These are phyloP conservation scores for Smithornis capensis DNA, from an alignment of 2,113 vertebrate genomes.

Conservation along the genomic window DNA sequence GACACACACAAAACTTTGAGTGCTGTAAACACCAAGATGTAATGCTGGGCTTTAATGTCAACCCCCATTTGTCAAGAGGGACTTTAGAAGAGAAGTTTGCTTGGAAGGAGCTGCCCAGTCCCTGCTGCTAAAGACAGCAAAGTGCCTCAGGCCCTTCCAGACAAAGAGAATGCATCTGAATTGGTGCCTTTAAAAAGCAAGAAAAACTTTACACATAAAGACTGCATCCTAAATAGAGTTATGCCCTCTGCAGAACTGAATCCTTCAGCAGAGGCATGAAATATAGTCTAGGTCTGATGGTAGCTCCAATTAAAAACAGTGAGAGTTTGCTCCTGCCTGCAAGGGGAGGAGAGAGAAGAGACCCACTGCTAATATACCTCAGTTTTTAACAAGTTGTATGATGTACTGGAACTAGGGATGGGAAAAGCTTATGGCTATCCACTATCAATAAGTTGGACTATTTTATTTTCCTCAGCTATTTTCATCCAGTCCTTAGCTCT, in stretches of 20 bases:
- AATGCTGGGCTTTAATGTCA: not conserved
- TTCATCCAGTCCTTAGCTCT: not conserved
- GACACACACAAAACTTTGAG: not conserved
- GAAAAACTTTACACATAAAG: not conserved
- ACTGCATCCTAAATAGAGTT: not conserved
- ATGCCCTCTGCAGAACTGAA: not conserved
- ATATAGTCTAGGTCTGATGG: not conserved
- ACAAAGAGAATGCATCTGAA: not conserved
- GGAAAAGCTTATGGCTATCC: not conserved
- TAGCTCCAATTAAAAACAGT: not conserved
- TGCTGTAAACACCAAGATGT: accelerated
- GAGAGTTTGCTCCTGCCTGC: not conserved
- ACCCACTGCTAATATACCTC: not conserved
- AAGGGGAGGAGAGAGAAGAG: not conserved
- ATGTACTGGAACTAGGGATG: not conserved
- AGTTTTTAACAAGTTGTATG: not conserved
- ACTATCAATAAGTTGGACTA: not conserved
- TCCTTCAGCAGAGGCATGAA: not conserved
- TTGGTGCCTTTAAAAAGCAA: not conserved
- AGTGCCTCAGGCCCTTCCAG: not conserved
- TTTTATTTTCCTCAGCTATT: not conserved
- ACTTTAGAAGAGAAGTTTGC: not conserved
- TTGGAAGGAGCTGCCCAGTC: not conserved
- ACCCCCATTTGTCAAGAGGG: not conserved
- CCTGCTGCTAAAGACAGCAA: not conserved